A percentile compares a stretch with the other conserved stretches of the same genome.
phyloP scores from a whole-genome alignment of 2,888 invertebrate species.

The Dicyrtoma fusca region DNA sequence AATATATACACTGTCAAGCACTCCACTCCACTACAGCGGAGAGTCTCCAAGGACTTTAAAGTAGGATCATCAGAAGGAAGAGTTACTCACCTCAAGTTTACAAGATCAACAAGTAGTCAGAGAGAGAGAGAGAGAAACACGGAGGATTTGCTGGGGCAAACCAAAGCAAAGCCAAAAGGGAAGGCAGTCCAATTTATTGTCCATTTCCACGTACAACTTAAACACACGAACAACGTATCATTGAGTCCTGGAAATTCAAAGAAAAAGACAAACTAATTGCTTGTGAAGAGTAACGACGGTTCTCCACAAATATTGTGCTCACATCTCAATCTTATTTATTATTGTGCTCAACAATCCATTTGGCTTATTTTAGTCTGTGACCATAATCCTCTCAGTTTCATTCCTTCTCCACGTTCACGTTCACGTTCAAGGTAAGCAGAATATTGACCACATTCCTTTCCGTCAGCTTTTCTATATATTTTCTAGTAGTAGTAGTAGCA shows the following conservation, averaged over 20 bases:
- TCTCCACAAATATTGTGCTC: slow-evolving; percentile 5
- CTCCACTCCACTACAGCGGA: neutral
- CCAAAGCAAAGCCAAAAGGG: too few relatives aligned
- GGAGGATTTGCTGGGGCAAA: neutral
- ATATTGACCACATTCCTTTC: slow-evolving; percentile 4
- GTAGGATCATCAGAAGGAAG: too few relatives aligned
- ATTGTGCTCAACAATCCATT: slow-evolving; percentile 15
- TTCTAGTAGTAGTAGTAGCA: too few relatives aligned
- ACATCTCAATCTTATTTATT: slow-evolving; percentile 15
- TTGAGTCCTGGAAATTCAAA: neutral
- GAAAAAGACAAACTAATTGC: neutral
- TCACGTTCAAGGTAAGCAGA: slow-evolving; percentile 23
- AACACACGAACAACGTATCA: too few relatives aligned
- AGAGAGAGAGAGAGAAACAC: too few relatives aligned
- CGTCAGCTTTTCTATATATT: too few relatives aligned
- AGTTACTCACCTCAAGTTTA: neutral
- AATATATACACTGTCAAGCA: neutral
- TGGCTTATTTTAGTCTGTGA: neutral
- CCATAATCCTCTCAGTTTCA: neutral
- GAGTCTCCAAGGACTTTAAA: neutral
- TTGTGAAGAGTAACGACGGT: slow-evolving; percentile 10
- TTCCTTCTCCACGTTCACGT: too few relatives aligned
- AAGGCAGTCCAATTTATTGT: too few relatives aligned
- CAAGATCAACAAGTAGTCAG: neutral
- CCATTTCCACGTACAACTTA: too few relatives aligned